A percentile compares a stretch with the other conserved stretches of the same genome.
phyloP scores from a whole-genome alignment of 2,888 invertebrate genomes.

The Lobophora halterata region DNA sequence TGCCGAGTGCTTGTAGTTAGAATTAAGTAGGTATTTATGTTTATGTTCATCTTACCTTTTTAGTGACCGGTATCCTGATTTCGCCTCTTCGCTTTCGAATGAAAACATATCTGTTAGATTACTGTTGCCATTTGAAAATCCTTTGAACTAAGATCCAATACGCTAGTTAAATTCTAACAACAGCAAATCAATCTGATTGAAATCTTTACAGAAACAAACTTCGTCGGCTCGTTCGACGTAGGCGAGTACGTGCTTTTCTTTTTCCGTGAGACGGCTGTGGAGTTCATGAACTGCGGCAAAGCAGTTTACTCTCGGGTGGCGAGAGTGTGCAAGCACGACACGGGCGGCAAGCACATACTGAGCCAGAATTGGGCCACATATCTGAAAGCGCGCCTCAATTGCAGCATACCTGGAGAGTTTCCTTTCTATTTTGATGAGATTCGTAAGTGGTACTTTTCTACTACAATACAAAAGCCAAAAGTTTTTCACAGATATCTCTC shows the following conservation, averaged over 20 bases:
- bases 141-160: too few species aligned
- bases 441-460: conserved; percentile 71
- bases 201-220: conserved; percentile 82
- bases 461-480: neutral
- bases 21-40: too few species aligned
- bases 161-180: too few species aligned
- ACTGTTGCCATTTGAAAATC: too few species aligned
- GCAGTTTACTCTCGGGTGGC: conserved; percentile 87
- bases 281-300: conserved; percentile 85
- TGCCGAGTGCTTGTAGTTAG: too few species aligned
- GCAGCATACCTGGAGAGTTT: conserved; percentile 86
- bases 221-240: conserved; percentile 86
- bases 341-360: conserved; percentile 83
- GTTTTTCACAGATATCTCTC: too few species aligned
- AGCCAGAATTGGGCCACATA: conserved; percentile 86
- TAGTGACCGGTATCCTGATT: too few species aligned
- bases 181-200: conserved; percentile 10
- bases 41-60: too few species aligned
- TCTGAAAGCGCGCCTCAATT: conserved; percentile 84
- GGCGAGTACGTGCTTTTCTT: conserved; percentile 86
- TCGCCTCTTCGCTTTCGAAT: too few species aligned
- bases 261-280: conserved; percentile 86
- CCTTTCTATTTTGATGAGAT: conserved; percentile 89
- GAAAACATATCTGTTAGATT: too few species aligned
- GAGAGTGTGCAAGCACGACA: conserved; percentile 86